These are phyloP conservation scores for Sebastes variabilis DNA, from an alignment of 2,797 vertebrate genomes.

Conservation along the genomic window DNA sequence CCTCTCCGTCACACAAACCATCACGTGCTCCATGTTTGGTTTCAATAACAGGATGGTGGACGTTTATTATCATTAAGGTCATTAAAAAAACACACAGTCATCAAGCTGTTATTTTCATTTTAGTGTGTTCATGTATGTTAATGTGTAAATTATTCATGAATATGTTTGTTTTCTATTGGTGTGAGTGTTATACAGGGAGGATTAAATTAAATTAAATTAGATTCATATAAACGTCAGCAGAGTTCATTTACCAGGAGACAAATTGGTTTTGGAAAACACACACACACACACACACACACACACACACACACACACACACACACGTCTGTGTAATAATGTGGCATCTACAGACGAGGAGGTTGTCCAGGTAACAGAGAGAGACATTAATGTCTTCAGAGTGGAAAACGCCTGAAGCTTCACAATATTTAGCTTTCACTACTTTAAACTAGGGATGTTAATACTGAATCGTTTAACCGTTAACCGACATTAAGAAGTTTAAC, in stretches of 20 bases:
- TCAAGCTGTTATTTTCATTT: not conserved
- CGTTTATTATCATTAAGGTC: not conserved
- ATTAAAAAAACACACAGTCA: not conserved
- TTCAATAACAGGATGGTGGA: not conserved
- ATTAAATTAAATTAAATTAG: slow-evolving; percentile 20
- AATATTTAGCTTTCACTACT: not conserved
- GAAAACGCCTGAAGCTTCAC: not conserved
- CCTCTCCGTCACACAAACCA: not conserved
- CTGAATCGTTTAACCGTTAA: too few relatives aligned
- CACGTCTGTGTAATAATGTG: not conserved
- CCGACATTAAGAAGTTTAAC: too few relatives aligned
- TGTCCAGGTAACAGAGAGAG: not conserved
- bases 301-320: not conserved
- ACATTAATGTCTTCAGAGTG: not conserved
- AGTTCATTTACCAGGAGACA: slow-evolving; percentile 5
- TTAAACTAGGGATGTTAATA: too few relatives aligned
- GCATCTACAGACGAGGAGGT: not conserved
- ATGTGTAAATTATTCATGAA: not conserved
- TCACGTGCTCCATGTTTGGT: not conserved
- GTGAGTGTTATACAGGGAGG: not conserved
- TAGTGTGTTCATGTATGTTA: not conserved
- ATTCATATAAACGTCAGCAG: slow-evolving; percentile 12
- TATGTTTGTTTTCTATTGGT: not conserved
- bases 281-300: not conserved
- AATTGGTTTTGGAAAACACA: not conserved